phyloP scores from a whole-genome alignment of 2,797 vertebrate genomes.

The Dermochelys coriacea region DNA sequence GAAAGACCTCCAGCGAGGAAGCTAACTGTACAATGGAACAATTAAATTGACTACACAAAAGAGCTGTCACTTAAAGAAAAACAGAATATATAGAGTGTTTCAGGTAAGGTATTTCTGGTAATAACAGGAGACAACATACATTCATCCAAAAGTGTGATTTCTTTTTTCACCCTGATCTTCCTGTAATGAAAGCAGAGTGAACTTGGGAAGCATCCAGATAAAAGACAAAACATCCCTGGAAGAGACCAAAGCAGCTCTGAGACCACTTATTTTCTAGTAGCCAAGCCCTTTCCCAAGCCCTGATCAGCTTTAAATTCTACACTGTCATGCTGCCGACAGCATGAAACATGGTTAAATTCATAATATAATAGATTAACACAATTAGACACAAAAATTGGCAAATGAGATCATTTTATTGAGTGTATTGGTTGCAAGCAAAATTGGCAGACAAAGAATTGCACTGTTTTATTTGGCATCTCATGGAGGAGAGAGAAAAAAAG shows the following conservation, averaged over 20 bases:
- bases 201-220: neutral
- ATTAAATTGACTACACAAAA: neutral
- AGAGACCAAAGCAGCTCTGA: conserved; percentile 12
- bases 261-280: neutral
- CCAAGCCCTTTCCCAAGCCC: neutral
- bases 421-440: conserved; percentile 21
- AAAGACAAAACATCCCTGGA: neutral
- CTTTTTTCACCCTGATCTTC: neutral
- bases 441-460: conserved; percentile 18
- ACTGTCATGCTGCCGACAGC: neutral
- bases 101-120: neutral
- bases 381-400: conserved; percentile 34
- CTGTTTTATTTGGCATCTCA: conserved; percentile 6
- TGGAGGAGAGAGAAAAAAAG: neutral
- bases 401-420: conserved; percentile 25
- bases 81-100: neutral
- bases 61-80: neutral
- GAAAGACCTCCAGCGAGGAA: neutral
- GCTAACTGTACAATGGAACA: neutral
- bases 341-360: conserved; percentile 32
- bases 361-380: conserved; percentile 52
- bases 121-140: neutral
- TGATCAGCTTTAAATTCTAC: neutral
- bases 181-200: neutral
- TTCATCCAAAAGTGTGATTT: neutral